Percentiles rank a stretch among this genome's conserved stretches.
phyloP scores from a whole-genome alignment of 2,113 vertebrate species.

The Corydoras sp. region DNA sequence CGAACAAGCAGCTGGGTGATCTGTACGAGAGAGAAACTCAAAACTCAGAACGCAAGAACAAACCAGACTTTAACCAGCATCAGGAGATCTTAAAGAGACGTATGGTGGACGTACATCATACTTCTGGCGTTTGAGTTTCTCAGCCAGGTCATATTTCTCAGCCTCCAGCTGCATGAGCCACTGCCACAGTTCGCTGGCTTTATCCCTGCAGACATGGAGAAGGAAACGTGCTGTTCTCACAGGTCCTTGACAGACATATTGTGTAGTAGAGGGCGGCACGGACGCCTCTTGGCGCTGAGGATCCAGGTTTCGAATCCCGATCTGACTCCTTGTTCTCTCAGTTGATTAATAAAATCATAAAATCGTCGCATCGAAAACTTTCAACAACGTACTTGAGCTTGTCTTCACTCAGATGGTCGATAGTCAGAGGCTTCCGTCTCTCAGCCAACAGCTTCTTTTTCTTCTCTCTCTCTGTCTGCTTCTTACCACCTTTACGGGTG shows the following conservation, averaged over 20 bases:
- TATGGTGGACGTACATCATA: slow-evolving; percentile 76
- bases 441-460: slow-evolving; percentile 95
- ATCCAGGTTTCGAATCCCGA: too few relatives aligned
- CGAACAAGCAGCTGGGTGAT: slow-evolving; percentile 64
- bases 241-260: too few relatives aligned
- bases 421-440: slow-evolving; percentile 75
- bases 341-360: too few relatives aligned
- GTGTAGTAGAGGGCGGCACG: too few relatives aligned
- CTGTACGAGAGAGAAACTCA: slow-evolving; percentile 48
- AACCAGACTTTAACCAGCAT: background rate
- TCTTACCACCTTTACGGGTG: slow-evolving; percentile 79
- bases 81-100: too few relatives aligned
- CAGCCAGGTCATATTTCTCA: slow-evolving; percentile 89
- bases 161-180: slow-evolving; percentile 83
- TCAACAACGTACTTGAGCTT: slow-evolving; percentile 76
- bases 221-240: background rate
- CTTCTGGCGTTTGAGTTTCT: slow-evolving; percentile 91
- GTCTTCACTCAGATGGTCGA: slow-evolving; percentile 85
- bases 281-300: too few relatives aligned
- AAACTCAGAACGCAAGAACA: background rate
- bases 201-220: slow-evolving; percentile 69
- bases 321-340: too few relatives aligned
- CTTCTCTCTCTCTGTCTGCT: slow-evolving; percentile 92
- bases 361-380: background rate
- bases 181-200: slow-evolving; percentile 85